These are phyloP conservation scores for Oscheius myriophilus DNA, from an alignment of 2,888 invertebrate genomes.

Conservation along the genomic window DNA sequence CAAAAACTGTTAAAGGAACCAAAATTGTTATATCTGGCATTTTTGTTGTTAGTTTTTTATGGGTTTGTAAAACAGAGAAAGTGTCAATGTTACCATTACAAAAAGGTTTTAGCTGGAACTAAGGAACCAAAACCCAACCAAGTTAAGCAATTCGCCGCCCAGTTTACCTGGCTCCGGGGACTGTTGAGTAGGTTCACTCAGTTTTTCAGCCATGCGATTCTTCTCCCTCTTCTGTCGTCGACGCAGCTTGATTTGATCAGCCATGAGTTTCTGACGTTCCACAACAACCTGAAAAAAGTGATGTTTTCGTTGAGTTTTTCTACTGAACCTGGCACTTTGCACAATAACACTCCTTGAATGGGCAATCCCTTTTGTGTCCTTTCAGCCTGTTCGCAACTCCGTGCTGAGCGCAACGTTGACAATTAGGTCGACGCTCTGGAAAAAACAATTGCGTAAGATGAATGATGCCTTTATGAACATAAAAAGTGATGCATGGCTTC, in stretches of 20 bases:
- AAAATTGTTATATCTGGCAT: too few species aligned
- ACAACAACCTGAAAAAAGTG: slow-evolving; percentile 48
- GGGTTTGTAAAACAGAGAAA: too few species aligned
- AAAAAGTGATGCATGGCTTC: too few species aligned
- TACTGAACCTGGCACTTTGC: slow-evolving; percentile 53
- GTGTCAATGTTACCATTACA: too few species aligned
- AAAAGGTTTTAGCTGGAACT: too few species aligned
- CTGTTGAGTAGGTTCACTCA: slow-evolving; percentile 12
- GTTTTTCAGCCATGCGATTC: slow-evolving; percentile 16
- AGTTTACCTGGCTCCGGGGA: slow-evolving; percentile 14
- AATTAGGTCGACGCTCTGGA: slow-evolving; percentile 62
- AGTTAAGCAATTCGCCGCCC: too few species aligned
- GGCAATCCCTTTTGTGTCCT: slow-evolving; percentile 60
- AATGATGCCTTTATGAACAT: neutral
- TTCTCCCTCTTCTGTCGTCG: slow-evolving; percentile 61
- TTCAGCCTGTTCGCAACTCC: slow-evolving; percentile 56
- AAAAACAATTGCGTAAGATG: neutral
- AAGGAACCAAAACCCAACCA: too few species aligned
- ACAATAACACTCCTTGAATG: slow-evolving; percentile 58
- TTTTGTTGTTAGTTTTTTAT: too few species aligned
- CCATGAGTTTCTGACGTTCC: slow-evolving; percentile 62
- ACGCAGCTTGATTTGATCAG: slow-evolving; percentile 62
- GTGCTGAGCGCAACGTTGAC: slow-evolving; percentile 64
- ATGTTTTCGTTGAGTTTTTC: neutral
- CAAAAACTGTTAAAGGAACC: too few species aligned